Evolutionary conservation across 2,113 vertebrate genomes (phyloP), one percentile per base, ranked within the genome.

Genomic region (Lutjanus erythropterus): DNA sequence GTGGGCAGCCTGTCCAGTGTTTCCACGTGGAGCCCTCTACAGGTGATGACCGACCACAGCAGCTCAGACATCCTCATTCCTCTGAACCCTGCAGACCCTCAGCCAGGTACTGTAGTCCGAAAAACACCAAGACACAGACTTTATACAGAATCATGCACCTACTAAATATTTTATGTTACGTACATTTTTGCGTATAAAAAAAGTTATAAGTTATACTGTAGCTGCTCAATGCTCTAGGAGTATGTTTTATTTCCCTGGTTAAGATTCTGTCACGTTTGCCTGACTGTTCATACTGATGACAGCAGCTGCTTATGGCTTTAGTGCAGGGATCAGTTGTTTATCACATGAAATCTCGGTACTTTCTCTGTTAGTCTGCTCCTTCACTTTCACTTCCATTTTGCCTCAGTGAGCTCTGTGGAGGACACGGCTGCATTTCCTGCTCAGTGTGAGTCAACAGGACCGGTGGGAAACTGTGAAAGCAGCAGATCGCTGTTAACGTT

Each of bases 1-100:
- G 95, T 97, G 14, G 95, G 94, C 50, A 95, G 91, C 67, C 60
- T 94, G 39, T 94, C 97, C 62, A 96, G 96, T 60, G 92, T 96
- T 81, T 95, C 96, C 75, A 94, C 95, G 9, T 99, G 97, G 97
- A 95, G 95, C 67, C 96, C 97, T 0, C 92, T 97, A 49, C 96
- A 98, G 86, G 93, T 95, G 71, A 92, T 97, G 46, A 94, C 95
- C 0, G 94, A 96, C 31, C 94, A 96, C 80, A 91, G 92, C 86
- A 94, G 90, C 83, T 88, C 96, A 0, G 96, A 96, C 29, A 89
- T 97, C 89, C 94, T 99, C 0, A 97, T 99, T 72, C 97, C 97
- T 2, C 82, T 99, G 80, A 94, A 93, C 50, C 83, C 95, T 1
- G 90, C 96, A 31, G 95, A 95, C 52, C 83, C 91, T 25, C 96